These are phyloP conservation scores for Euzetes globulus DNA, from an alignment of 2,888 invertebrate genomes.

Conservation along the genomic window DNA sequence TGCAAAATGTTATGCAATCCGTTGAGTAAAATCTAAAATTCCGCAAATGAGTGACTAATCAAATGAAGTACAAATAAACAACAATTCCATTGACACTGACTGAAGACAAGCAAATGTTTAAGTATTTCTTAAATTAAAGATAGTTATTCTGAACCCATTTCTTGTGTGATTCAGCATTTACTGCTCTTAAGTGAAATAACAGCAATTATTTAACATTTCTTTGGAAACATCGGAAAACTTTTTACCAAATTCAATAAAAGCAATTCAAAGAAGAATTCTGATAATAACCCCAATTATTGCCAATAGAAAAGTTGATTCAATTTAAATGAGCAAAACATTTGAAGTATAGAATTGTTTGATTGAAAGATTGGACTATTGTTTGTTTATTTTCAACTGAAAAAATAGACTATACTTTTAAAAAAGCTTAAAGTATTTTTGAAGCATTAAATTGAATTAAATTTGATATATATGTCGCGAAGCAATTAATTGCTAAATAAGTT, in stretches of 20 bases:
- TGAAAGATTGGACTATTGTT: not conserved
- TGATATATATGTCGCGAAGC: not conserved
- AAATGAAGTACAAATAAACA: slow-evolving; percentile 13
- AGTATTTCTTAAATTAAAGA: not conserved
- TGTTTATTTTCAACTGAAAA: too few species aligned
- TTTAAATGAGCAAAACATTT: not conserved
- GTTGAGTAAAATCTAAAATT: not conserved
- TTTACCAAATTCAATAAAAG: not conserved
- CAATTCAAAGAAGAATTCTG: not conserved
- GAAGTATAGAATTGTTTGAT: not conserved
- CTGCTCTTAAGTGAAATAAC: not conserved
- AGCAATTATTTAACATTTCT: not conserved
- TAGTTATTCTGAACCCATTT: not conserved
- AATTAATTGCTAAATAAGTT: not conserved
- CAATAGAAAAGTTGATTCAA: not conserved
- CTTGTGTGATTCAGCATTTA: not conserved
- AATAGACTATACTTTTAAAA: too few species aligned
- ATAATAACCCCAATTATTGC: not conserved
- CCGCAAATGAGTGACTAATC: not conserved
- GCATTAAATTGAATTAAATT: not conserved
- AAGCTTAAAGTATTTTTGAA: not conserved
- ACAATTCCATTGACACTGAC: slow-evolving; percentile 1
- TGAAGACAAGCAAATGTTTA: not conserved
- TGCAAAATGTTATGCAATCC: not conserved
- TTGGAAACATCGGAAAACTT: not conserved